These are phyloP conservation scores for Molanna angustata DNA, from an alignment of 2,888 invertebrate genomes.

Conservation along the genomic window DNA sequence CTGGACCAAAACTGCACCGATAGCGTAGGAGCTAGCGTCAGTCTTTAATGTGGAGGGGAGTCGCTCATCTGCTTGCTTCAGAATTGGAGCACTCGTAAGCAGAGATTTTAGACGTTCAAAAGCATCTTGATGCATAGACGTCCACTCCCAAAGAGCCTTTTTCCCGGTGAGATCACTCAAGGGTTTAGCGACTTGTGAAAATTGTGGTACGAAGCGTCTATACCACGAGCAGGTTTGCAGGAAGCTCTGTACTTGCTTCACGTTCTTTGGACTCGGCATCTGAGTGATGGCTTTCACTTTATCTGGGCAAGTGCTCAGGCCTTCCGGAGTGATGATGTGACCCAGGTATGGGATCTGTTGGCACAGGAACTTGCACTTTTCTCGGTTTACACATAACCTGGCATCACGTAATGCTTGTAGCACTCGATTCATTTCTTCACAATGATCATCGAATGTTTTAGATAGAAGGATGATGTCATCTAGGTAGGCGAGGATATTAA, in stretches of 20 bases:
- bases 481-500: slow-evolving; percentile 34
- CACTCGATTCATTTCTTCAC: slow-evolving; percentile 35
- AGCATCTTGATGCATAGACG: slow-evolving; percentile 28
- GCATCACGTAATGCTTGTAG: slow-evolving; percentile 34
- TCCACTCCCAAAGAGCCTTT: slow-evolving; percentile 35
- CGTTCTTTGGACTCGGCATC: slow-evolving; percentile 2
- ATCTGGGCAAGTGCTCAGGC: neutral
- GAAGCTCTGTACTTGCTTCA: slow-evolving; percentile 8
- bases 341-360: neutral
- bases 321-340: neutral
- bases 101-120: slow-evolving; percentile 32
- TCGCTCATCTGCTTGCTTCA: slow-evolving; percentile 32
- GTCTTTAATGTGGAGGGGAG: slow-evolving; percentile 36
- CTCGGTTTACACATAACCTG: slow-evolving; percentile 34
- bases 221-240: too few relatives aligned
- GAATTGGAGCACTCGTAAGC: slow-evolving; percentile 32
- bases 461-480: slow-evolving; percentile 37
- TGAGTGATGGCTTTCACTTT: neutral
- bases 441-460: slow-evolving; percentile 33
- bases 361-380: slow-evolving; percentile 30
- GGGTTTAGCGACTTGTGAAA: slow-evolving; percentile 36
- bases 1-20: neutral
- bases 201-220: slow-evolving; percentile 37
- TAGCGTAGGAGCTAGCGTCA: slow-evolving; percentile 35
- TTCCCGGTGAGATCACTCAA: slow-evolving; percentile 36